Evolutionary conservation across 2,113 vertebrate genomes (phyloP).

Genomic region (Ariopsis seemanni): DNA sequence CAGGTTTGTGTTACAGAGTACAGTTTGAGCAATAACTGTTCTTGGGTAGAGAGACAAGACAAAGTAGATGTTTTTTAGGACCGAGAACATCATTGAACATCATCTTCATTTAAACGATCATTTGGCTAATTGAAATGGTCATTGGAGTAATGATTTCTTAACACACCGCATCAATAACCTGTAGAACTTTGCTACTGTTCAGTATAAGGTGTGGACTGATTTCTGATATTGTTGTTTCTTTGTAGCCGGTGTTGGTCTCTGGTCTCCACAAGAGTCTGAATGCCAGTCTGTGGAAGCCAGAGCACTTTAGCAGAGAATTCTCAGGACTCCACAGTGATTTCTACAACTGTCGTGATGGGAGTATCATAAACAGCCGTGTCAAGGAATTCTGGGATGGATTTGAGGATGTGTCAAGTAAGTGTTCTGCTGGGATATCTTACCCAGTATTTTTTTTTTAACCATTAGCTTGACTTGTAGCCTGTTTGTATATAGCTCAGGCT

Average conservation of each 20-base stretch:
- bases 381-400: conserved; percentile 92
- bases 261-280: conserved; percentile 85
- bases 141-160: not conserved
- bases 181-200: not conserved
- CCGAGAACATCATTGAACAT: not conserved
- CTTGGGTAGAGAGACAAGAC: not conserved
- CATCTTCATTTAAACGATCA: not conserved
- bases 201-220: not conserved
- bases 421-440: not conserved
- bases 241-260: conserved; percentile 82
- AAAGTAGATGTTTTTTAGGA: not conserved
- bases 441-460: not conserved
- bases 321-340: conserved; percentile 84
- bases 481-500: not conserved
- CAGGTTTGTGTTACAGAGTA: conserved; percentile 70
- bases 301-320: conserved; percentile 81
- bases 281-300: conserved; percentile 81
- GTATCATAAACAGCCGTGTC: conserved; percentile 79
- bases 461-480: not conserved
- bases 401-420: conserved; percentile 85
- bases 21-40: conserved; percentile 7
- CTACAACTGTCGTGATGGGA: conserved; percentile 84
- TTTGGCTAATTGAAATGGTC: not conserved
- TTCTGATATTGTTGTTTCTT: conserved; percentile 10
- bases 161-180: not conserved